Evolutionary conservation across 2,113 vertebrate genomes (phyloP).

Genomic region (Gobiocypris rarus): DNA sequence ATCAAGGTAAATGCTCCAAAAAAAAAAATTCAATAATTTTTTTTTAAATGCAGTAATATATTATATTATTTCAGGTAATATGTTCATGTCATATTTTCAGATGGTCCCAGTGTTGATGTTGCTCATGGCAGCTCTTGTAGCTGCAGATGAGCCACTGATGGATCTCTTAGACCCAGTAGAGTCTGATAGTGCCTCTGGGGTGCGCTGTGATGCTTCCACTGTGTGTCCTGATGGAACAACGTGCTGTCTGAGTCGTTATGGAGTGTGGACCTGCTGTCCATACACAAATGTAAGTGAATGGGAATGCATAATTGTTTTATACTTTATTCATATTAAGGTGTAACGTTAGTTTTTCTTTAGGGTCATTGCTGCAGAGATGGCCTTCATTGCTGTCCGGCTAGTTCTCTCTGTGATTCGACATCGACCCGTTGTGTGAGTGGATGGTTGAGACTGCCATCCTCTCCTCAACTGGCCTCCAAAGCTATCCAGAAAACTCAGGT

Average conservation of each 20-base stretch:
- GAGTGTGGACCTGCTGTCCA: constrained; percentile 66
- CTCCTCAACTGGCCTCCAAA: constrained; percentile 15
- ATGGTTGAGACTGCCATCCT: constrained; percentile 55
- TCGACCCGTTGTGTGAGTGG: constrained; percentile 55
- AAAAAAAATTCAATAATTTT: not conserved
- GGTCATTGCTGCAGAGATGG: constrained; percentile 71
- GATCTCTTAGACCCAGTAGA: constrained; percentile 14
- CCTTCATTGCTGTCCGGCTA: constrained; percentile 67
- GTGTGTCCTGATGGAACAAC: constrained; percentile 57
- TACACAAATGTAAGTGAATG: constrained; percentile 51
- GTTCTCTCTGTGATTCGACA: constrained; percentile 58
- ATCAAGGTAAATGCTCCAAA: not conserved
- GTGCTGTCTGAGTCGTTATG: constrained; percentile 65
- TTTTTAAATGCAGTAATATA: too few species aligned
- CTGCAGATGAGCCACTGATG: not conserved
- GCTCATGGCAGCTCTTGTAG: constrained; percentile 48
- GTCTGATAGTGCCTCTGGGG: constrained; percentile 30
- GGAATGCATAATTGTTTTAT: not conserved
- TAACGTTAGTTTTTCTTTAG: constrained; percentile 46
- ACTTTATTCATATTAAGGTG: not conserved
- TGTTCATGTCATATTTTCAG: constrained; percentile 50
- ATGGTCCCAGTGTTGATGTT: constrained; percentile 65
- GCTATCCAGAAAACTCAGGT: constrained; percentile 51
- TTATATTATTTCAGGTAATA: not conserved
- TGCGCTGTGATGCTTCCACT: constrained; percentile 61